Evolutionary conservation across 2,888 invertebrate species (phyloP), one percentile per base, ranked within the genome.

Genomic region (Drosophila limbata): DNA sequence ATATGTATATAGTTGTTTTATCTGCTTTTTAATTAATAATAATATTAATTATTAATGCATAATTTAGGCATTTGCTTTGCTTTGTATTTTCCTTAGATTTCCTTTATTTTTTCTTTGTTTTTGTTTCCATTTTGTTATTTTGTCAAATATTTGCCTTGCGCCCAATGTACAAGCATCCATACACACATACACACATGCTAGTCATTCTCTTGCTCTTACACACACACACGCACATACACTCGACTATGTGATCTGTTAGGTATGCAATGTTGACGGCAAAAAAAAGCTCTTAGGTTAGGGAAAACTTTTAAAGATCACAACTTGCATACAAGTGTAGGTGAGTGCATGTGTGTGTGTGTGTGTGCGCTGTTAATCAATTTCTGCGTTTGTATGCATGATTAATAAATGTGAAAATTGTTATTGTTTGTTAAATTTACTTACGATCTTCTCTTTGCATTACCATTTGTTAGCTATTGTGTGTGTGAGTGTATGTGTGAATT

Each of bases 41-140:
- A 63, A 69, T 80, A 60, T 64, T 81, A 70, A 63, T 64, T 80
- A 69, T 79, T 75, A 77, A 84, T 81, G 78, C 73, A 79, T 86
- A 77, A 56, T 63, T 79, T 83, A 81, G 73, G 79, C 73, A 73
- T 84, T 76, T 82, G 75, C 61, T 88, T 71, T 75, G 55, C 57
- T 69, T 48, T 68, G 56, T 52, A 35, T 40, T 47, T 47, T 42
- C 15, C 19, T 40, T 21, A 35, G 10, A 28, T 31, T 13, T 60
- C 45, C 45, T 37, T 56, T 15, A 45, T 35, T 19, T 51, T 45
- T 9, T 71, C 50, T 35, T 51, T 17, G 8, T 53, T 51, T 31
- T 19, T 42, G 8, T 65, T 61, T 57, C 28, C 28, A 17, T 40
- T 37, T 33, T 44, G 10, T 69, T 44, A 31, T 15, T 77, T 72